Percentiles rank a stretch among this genome's conserved stretches.
Conservation (phyloP, 2,113 vertebrate species). For the Agelaius phoeniceus region DNA sequence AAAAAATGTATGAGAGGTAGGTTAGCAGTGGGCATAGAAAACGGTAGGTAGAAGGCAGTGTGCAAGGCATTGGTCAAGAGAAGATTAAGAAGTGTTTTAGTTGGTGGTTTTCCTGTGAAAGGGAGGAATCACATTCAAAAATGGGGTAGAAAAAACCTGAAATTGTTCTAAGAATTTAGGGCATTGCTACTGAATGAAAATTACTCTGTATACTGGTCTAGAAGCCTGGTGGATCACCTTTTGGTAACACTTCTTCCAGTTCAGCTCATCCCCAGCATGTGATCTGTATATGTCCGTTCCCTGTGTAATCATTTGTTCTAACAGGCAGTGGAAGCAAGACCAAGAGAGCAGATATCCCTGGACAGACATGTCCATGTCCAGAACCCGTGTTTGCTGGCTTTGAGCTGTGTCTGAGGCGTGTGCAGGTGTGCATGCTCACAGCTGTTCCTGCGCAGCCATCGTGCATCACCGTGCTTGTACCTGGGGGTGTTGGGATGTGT, state of each 20-base stretch:
- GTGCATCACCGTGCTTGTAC: not conserved
- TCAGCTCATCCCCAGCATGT: not conserved
- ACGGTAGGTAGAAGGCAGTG: not conserved
- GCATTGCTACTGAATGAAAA: not conserved
- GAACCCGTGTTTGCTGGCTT: not conserved
- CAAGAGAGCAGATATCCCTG: not conserved
- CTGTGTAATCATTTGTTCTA: not conserved
- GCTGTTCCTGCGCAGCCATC: accelerated
- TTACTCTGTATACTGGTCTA: not conserved
- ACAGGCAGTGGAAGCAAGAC: not conserved
- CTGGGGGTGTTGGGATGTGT: not conserved
- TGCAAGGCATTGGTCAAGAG: not conserved
- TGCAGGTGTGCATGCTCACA: not conserved
- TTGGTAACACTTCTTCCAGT: not conserved
- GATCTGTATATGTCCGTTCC: not conserved
- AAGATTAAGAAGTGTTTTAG: not conserved
- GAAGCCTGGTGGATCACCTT: not conserved
- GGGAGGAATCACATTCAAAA: not conserved
- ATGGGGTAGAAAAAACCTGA: not conserved
- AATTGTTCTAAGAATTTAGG: slow-evolving; percentile 42
- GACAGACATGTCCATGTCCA: not conserved
- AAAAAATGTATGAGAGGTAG: not conserved
- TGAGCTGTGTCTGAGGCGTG: accelerated
- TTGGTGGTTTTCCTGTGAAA: not conserved
- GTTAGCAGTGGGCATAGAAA: not conserved